These are phyloP conservation scores for Aphodius granarius DNA, from an alignment of 2,888 invertebrate genomes.

Conservation along the genomic window DNA sequence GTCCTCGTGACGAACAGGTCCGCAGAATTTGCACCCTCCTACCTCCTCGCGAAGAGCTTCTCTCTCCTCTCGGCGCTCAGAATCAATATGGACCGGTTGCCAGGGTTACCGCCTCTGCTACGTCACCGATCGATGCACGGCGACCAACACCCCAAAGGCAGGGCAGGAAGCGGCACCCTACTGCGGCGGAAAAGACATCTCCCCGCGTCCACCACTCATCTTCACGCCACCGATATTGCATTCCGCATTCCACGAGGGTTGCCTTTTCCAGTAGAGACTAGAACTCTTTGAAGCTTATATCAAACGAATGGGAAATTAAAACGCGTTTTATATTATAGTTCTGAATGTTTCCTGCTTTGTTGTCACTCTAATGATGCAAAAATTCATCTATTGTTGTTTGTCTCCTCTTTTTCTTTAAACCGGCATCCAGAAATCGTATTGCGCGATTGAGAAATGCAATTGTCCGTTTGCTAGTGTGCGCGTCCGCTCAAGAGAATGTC, in stretches of 20 bases:
- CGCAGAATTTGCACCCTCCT: conserved; percentile 7
- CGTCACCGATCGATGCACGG: conserved; percentile 37
- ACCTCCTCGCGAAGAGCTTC: conserved; percentile 17
- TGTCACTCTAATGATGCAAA: too few species aligned
- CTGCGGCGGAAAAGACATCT: background rate
- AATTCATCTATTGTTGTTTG: too few species aligned
- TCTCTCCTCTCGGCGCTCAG: conserved; percentile 16
- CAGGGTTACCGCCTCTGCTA: conserved; percentile 37
- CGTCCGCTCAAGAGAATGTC: too few species aligned
- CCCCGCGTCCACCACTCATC: background rate
- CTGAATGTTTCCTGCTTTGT: too few species aligned
- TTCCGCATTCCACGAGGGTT: background rate
- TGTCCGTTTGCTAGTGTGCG: too few species aligned
- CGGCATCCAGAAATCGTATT: too few species aligned
- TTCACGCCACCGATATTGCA: background rate
- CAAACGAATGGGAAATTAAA: too few species aligned
- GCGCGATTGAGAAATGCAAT: too few species aligned
- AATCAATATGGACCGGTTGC: conserved; percentile 39
- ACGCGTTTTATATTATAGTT: too few species aligned
- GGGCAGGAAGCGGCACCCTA: conserved; percentile 3
- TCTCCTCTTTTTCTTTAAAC: too few species aligned
- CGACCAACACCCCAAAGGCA: conserved; percentile 28
- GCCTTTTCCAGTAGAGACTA: background rate
- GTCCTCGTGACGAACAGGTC: background rate
- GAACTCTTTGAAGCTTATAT: background rate